A percentile compares a stretch with the other conserved stretches of the same genome.
phyloP scores from a whole-genome alignment of 2,888 invertebrate species.

The Hedychridium roseum region DNA sequence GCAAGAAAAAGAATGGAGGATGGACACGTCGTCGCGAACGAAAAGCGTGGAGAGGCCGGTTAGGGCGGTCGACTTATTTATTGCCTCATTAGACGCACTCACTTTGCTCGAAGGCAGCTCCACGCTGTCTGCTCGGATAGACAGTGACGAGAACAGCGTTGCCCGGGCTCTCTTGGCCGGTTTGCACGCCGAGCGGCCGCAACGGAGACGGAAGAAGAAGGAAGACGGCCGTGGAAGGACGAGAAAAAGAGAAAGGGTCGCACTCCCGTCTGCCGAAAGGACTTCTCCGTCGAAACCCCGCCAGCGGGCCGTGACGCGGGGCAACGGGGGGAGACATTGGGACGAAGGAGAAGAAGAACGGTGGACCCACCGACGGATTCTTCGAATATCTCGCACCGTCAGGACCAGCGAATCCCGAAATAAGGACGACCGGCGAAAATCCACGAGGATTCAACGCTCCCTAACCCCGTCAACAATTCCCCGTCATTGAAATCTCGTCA shows the following conservation, averaged over 20 bases:
- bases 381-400: conserved; percentile 44
- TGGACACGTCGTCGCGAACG: conserved; percentile 59
- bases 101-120: conserved; percentile 61
- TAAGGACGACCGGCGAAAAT: too few species aligned
- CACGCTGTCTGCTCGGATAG: conserved; percentile 64
- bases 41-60: conserved; percentile 62
- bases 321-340: too few species aligned
- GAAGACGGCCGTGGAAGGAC: conserved; percentile 4
- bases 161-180: conserved; percentile 37
- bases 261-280: conserved; percentile 24
- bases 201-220: background rate
- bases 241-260: conserved; percentile 11
- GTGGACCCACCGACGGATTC: conserved; percentile 47
- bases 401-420: conserved; percentile 23
- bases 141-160: conserved; percentile 59
- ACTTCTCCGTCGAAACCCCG: too few species aligned
- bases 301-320: too few species aligned
- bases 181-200: conserved; percentile 13
- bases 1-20: conserved; percentile 46
- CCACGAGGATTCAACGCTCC: conserved; percentile 4
- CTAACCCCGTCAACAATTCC: too few species aligned
- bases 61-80: conserved; percentile 63
- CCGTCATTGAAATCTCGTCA: too few species aligned
- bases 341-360: conserved; percentile 19
- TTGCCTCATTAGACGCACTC: conserved; percentile 64